Base-by-base conservation (phyloP, 2,888 invertebrate genomes). In the Linnaemya vulpina region DNA sequence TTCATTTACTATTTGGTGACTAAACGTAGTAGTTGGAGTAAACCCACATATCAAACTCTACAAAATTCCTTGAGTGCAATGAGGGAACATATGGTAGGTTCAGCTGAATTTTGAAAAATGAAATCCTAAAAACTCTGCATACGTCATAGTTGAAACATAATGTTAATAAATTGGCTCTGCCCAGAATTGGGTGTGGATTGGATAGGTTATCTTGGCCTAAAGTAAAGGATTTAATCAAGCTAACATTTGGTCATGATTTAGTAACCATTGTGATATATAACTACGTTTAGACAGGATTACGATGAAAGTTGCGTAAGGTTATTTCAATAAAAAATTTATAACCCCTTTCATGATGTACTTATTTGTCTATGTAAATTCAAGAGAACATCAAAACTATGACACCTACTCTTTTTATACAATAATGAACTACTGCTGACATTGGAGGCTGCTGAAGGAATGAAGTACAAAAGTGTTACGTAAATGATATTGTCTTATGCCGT, bases 101-200 rank as follows among this genome's bases (percentile, higher is more conserved):
- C 7, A 25, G 1, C 25, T 17, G 25, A 9, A 5, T 38, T 35
- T 53, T 30, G 2, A n/a, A n/a, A n/a, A n/a, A n/a, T n/a, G n/a
- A n/a, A n/a, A n/a, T n/a, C n/a, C n/a, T n/a, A n/a, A n/a, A n/a
- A n/a, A n/a, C n/a, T 17, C 4, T 46, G 20, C 4, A n/a, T 20
- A 38, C 2, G 1, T 49, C 10, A 92, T 51, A 92, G 92, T 87
- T 91, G 4, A 86, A 92, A 62, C 89, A 94, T 86, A 88, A 91
- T 22, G 93, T 95, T 0, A 91, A 87, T 17, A 93, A 93, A 70
- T 86, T 95, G 65, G 94, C 95, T 1, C 94, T 95, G 90, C 95
- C 95, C 0, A 91, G 93, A 87, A 94, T 95, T 79, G 95, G 95
- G 0, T 95, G 95, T 90, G 95, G 95, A 4, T 90, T 95, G 55